phyloP scores from a whole-genome alignment of 2,113 vertebrate species.

The Sitta europaea region DNA sequence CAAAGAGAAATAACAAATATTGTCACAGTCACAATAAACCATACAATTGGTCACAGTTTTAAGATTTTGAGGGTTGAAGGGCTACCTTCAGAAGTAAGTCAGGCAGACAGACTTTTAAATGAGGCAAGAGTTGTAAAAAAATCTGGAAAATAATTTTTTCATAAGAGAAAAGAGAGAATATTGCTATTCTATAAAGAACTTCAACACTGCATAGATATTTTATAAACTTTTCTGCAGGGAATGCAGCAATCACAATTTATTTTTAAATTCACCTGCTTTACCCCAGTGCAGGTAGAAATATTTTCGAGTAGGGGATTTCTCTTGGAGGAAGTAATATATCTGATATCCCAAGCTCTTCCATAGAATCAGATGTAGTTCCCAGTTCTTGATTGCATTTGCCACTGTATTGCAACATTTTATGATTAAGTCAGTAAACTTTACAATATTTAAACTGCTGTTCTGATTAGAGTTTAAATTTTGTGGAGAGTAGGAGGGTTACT shows the following conservation, averaged over 20 bases:
- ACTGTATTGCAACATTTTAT: slow-evolving; percentile 49
- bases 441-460: slow-evolving; percentile 33
- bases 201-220: background rate
- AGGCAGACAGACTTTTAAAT: background rate
- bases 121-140: background rate
- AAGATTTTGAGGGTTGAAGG: background rate
- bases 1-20: background rate
- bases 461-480: slow-evolving; percentile 37
- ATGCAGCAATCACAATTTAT: background rate
- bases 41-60: background rate
- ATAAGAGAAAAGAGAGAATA: background rate
- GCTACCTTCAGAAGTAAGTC: background rate
- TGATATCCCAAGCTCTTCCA: background rate
- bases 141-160: background rate
- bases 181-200: background rate
- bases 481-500: background rate
- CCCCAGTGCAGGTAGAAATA: background rate
- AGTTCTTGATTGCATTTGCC: slow-evolving; percentile 27
- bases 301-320: background rate
- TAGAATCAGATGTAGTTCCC: background rate
- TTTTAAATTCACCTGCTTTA: background rate
- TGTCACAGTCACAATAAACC: background rate
- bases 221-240: background rate
- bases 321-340: background rate
- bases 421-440: slow-evolving; percentile 52